Base-by-base conservation (phyloP, 2,113 vertebrate genomes). In the Philantomba maxwellii region DNA sequence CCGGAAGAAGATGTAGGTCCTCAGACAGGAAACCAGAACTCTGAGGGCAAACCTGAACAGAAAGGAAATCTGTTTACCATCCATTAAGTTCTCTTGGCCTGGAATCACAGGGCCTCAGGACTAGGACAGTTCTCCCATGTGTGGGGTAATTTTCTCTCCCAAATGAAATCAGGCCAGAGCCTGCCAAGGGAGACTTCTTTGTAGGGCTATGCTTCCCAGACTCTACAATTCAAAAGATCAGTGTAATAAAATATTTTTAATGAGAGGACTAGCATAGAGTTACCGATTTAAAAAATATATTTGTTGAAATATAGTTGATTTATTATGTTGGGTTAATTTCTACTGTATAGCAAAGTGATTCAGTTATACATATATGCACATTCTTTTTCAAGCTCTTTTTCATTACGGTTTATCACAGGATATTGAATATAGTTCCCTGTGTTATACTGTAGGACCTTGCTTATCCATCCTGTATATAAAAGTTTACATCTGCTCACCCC, bases 11-110 rank as follows among this genome's bases (percentile, higher is more conserved):
- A 96, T 73, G 13, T 7, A 85, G 89, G 82, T 94, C 30, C 83
- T 83, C 86, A 92, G 66, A 96, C 89, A 94, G 96, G 96, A 97
- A 96, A 80, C 89, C 95, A 97, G 96, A 97, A 53, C 26, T 53
- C 77, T n/a, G 84, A 91, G 57, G 53, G 47, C 62, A 81, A 91
- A 82, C 90, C 60, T 91, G 81, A 55, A 30, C 26, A 77, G 62
- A 57, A 7, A 93, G 75, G 66, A 92, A 64, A 92, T 3, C 25
- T 45, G 60, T 93, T 49, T 55, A 78, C 53, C 25, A 11, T 36
- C 75, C 36, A 51, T 33, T 9, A 5, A 66, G 47, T 36, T 85
- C 78, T 77, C 77, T 51, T 45, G 64, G 45, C 33, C 53, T 53
- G 66, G 45, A 86, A 57, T 93, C 81, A 64, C 49, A 83, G 36